Evolutionary conservation across 1,140 invertebrate genomes (phyloP).

Genomic region (Sycophaga agraensis): DNA sequence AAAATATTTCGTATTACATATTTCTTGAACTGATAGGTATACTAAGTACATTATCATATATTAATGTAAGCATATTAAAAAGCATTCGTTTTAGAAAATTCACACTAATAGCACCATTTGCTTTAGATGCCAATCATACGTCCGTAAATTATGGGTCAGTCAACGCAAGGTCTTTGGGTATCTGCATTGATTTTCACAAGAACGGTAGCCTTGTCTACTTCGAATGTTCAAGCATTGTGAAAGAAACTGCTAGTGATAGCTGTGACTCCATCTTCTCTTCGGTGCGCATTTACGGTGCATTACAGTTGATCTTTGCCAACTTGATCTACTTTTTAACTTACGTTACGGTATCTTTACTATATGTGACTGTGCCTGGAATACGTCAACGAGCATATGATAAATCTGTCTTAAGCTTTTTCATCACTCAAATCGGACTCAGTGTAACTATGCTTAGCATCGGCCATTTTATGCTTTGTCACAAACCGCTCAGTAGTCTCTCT

Average conservation of each 20-base stretch:
- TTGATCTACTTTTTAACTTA: slow-evolving; percentile 42
- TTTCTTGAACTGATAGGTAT: too few relatives aligned
- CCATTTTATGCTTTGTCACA: slow-evolving; percentile 36
- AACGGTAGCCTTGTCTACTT: slow-evolving; percentile 31
- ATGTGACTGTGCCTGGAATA: slow-evolving; percentile 31
- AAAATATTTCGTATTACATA: too few relatives aligned
- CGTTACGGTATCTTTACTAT: slow-evolving; percentile 37
- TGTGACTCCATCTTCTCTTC: slow-evolving; percentile 39
- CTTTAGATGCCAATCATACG: too few relatives aligned
- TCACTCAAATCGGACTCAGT: slow-evolving; percentile 34
- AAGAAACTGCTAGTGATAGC: background rate
- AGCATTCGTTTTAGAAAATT: too few relatives aligned
- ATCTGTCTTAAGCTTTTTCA: slow-evolving; percentile 37
- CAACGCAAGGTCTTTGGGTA: too few relatives aligned
- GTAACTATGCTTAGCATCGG: slow-evolving; percentile 33
- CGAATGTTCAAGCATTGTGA: slow-evolving; percentile 17
- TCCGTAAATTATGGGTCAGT: too few relatives aligned
- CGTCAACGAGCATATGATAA: slow-evolving; percentile 39
- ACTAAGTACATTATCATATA: too few relatives aligned
- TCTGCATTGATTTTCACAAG: slow-evolving; percentile 22
- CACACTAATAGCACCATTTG: too few relatives aligned
- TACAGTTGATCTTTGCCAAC: slow-evolving; percentile 40
- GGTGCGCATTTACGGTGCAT: slow-evolving; percentile 42
- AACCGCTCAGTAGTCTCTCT: background rate
- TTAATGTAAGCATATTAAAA: too few relatives aligned